These are phyloP conservation scores for Kradibia gibbosae DNA, from an alignment of 1,140 invertebrate genomes.

Conservation along the genomic window DNA sequence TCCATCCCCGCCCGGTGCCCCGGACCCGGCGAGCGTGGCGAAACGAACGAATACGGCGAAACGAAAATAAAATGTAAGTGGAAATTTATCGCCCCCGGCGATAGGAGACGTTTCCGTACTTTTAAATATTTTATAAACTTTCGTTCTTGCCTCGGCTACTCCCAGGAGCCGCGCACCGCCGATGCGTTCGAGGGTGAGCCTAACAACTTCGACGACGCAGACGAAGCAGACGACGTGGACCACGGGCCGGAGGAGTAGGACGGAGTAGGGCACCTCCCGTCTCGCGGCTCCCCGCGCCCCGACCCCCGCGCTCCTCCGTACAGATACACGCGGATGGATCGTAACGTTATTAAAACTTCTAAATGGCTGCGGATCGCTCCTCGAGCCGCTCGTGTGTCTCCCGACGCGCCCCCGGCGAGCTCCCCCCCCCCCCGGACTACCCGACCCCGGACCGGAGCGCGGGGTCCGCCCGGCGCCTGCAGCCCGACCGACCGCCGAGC, in stretches of 20 bases:
- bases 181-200: slow-evolving; percentile 49
- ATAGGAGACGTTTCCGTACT: slow-evolving; percentile 73
- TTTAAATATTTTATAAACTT: slow-evolving; percentile 75
- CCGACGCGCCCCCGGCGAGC: slow-evolving; percentile 24
- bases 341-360: slow-evolving; percentile 72
- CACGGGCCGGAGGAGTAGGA: not conserved
- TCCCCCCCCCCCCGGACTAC: not conserved
- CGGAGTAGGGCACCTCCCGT: slow-evolving; percentile 43
- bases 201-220: slow-evolving; percentile 52
- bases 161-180: slow-evolving; percentile 55
- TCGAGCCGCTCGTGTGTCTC: slow-evolving; percentile 54
- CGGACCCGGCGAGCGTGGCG: slow-evolving; percentile 58
- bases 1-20: not conserved
- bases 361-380: slow-evolving; percentile 68
- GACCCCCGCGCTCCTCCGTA: slow-evolving; percentile 48
- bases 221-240: not conserved
- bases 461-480: slow-evolving; percentile 53
- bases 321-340: slow-evolving; percentile 65
- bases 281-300: slow-evolving; percentile 59
- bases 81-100: slow-evolving; percentile 72
- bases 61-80: slow-evolving; percentile 74
- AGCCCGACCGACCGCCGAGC: slow-evolving; percentile 57
- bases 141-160: slow-evolving; percentile 62
- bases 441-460: not conserved
- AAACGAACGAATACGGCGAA: slow-evolving; percentile 65